Base-by-base conservation (phyloP, 2,113 vertebrate species). In the Notiomystis cincta region DNA sequence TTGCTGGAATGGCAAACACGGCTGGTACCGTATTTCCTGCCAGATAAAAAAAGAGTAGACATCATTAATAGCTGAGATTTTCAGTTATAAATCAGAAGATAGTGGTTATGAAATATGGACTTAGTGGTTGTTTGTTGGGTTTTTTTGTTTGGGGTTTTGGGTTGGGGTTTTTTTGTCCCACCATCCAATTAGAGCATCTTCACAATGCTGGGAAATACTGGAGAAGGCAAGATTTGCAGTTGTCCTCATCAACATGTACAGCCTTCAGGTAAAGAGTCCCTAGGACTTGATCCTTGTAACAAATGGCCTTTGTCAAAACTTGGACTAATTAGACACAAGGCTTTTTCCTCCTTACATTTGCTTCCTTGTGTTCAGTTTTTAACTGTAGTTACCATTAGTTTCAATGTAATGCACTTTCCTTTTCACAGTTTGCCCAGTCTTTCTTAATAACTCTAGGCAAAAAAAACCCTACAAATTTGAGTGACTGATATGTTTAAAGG, bases 1-100 rank as follows among this genome's bases (percentile, higher is more conserved):
- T 98, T 95, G 99, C 99, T 95, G 99, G 99, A 95, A 99, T 99
- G 97, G 99, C 98, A 73, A 99, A 99, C 92, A 99, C 99, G 40
- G 99, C 99, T 57, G 99, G 99, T 91, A 99, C 99, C 1, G 99
- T 99, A 95, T 98, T 99, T 98, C 99, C 99, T 99, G 89, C 70
- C 65, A 93, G 60, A 54, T 15, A 13, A 25, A 95, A 84, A 89
- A 47, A 97, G 25, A 90, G n/a, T 11, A 71, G 44, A 61, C n/a
- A 31, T 12, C 57, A 67, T 82, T 91, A 93, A 77, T 13, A 81
- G 37, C 16, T 62, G 60, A 56, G 40, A 81, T 76, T 67, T 86
- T 62, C 53, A 53, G 23, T 31, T 90, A 35, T 35, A 56, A 64
- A 56, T 48, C 23, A 78, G 45, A 75, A 72, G 13, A 66, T 1